Conservation (phyloP, 2,113 vertebrate species). For the Apistogramma diplotaenia region DNA sequence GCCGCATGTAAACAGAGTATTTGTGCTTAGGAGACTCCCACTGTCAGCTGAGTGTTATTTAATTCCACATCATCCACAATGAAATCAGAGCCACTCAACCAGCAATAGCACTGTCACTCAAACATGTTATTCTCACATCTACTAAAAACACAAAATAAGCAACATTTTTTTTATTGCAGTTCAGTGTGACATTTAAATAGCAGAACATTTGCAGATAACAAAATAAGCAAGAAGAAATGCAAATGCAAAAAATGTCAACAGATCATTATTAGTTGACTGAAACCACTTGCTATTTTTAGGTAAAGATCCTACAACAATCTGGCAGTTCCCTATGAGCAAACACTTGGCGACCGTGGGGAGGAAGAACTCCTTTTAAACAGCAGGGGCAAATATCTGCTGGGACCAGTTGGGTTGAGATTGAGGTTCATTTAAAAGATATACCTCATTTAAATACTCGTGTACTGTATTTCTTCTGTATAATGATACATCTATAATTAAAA, state of each 20-base stretch:
- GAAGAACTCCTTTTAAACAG: background rate
- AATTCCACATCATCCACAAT: constrained; percentile 42
- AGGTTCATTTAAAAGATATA: background rate
- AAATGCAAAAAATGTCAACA: background rate
- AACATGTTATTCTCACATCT: background rate
- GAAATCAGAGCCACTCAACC: constrained; percentile 7
- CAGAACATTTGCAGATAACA: background rate
- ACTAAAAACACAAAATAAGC: background rate
- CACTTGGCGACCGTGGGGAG: background rate
- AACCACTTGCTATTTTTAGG: background rate
- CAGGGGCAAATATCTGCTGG: background rate
- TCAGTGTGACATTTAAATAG: background rate
- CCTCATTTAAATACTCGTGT: background rate
- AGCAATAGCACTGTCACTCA: background rate
- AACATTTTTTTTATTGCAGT: background rate
- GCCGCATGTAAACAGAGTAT: constrained; percentile 82
- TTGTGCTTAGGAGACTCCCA: constrained; percentile 75
- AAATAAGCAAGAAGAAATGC: background rate
- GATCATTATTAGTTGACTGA: background rate
- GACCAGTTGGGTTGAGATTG: too few relatives aligned
- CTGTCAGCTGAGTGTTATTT: constrained; percentile 62
- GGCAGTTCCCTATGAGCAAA: too few relatives aligned
- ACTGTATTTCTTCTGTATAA: fast-evolving
- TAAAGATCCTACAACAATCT: background rate
- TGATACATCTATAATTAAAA: background rate